Conservation (phyloP, 2,888 invertebrate species). For the Drosophila aldrichi region DNA sequence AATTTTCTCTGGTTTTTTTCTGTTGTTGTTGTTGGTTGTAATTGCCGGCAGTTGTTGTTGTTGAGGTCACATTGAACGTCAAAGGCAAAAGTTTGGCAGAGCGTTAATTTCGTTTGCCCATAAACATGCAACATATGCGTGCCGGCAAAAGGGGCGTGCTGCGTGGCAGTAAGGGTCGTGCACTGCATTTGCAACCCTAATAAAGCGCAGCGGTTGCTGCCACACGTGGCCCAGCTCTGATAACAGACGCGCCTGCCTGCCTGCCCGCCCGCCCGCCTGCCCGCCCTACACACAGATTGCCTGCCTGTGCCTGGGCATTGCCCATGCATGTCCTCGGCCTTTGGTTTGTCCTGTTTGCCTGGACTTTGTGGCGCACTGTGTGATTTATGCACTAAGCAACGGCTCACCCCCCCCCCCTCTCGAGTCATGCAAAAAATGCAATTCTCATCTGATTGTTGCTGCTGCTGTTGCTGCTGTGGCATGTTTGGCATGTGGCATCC, state of each 20-base stretch:
- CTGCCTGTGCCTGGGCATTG: constrained; percentile 8
- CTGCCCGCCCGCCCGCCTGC: too few relatives aligned
- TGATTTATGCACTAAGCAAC: constrained; percentile 77
- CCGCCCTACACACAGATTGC: not conserved
- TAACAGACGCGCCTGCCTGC: constrained; percentile 39
- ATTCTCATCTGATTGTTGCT: constrained; percentile 43
- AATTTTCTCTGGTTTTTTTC: constrained; percentile 48
- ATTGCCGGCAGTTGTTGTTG: constrained; percentile 60
- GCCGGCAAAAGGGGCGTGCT: constrained; percentile 21
- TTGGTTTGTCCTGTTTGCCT: constrained; percentile 35
- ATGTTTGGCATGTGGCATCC: constrained; percentile 64
- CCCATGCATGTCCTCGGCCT: constrained; percentile 21
- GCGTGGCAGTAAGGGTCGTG: constrained; percentile 45
- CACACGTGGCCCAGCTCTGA: constrained; percentile 70
- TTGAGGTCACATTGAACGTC: constrained; percentile 77
- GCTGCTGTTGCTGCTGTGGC: constrained; percentile 43
- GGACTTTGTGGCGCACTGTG: constrained; percentile 46
- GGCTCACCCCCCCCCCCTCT: constrained; percentile 12
- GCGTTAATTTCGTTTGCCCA: constrained; percentile 76
- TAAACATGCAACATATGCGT: constrained; percentile 78
- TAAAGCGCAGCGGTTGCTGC: constrained; percentile 56
- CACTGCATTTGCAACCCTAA: constrained; percentile 73
- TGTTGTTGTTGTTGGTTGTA: constrained; percentile 50
- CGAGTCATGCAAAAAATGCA: constrained; percentile 28
- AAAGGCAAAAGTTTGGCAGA: constrained; percentile 70